These are phyloP conservation scores for Mya arenaria DNA, from an alignment of 1,140 invertebrate species.

Conservation along the genomic window DNA sequence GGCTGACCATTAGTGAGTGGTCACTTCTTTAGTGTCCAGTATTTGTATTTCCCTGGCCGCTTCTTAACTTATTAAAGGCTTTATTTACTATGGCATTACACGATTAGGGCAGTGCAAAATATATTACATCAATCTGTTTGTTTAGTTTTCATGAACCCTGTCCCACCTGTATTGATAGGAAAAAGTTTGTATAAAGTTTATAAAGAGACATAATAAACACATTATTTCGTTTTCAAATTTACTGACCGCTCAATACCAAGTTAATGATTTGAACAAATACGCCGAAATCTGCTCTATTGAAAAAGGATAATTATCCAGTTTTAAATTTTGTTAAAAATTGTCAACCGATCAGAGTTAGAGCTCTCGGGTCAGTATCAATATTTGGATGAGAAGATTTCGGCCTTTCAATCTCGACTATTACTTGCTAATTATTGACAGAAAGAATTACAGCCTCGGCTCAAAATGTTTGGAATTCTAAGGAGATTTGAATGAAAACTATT, in stretches of 20 bases:
- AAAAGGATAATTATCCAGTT: background rate
- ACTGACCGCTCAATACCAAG: background rate
- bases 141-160: constrained; percentile 15
- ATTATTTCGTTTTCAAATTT: constrained; percentile 27
- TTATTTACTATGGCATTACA: constrained; percentile 47
- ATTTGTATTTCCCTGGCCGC: constrained; percentile 9
- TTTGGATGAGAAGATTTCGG: constrained; percentile 31
- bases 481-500: no score
- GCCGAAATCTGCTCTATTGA: background rate
- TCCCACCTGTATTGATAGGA: constrained; percentile 12
- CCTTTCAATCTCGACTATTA: background rate
- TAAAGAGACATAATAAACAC: constrained; percentile 29
- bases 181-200: constrained; percentile 25
- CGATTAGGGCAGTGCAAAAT: constrained; percentile 26
- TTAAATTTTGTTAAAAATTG: constrained; percentile 1
- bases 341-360: constrained; percentile 27
- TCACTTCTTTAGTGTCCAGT: background rate
- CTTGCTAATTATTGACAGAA: constrained; percentile 18
- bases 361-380: constrained; percentile 41
- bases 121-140: constrained; percentile 42
- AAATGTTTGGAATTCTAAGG: background rate
- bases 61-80: constrained; percentile 16
- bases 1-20: background rate
- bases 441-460: background rate
- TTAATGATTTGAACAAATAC: constrained; percentile 24